Base-by-base conservation (phyloP, 1,140 invertebrate genomes). In the Pygmarrhopalites habei region DNA sequence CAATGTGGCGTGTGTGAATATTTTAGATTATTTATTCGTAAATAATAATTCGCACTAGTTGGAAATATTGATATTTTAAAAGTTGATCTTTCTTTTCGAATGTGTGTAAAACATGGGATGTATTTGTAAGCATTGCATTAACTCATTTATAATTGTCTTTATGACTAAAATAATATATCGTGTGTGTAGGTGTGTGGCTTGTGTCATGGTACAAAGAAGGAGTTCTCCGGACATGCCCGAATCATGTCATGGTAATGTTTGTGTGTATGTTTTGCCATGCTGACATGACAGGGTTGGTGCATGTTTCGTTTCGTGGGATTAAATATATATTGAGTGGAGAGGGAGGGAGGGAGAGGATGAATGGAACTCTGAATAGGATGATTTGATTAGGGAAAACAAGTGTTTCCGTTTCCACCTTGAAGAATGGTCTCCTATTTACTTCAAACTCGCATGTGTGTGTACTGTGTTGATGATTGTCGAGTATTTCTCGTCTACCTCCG, bases 381-480 rank as follows among this genome's bases (percentile, higher is more conserved):
- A 64, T 64, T 56, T 60, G 64, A 60, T 60, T 56, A 60, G 53
- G 64, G 43, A 56, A 60, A 65, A 60, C 64, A 64, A 64, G 65
- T 62, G 65, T 62, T 67, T 64, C 65, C 65, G 65, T 67, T 64
- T 60, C 58, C 65, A 67, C 60, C 60, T 67, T 60, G 30, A 51
- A 60, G 64, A 60, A 65, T 65, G 41, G 39, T 23, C 28, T 58
- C 10, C 35, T 43, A 32, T 58, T 46, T 43, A 56, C 29, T 56
- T 29, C 15, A 52, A 52, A 26, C 32, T 35, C 32, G 15, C 5
- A 5, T 35, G 5, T 35, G 5, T 15, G n/a, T n/a, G n/a, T n/a
- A n/a, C 5, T n/a, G 44, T 47, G 44, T 35, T 35, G 32, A 7
- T 35, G 32, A 7, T n/a, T n/a, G n/a, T n/a, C n/a, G n/a, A n/a